Percentiles rank a stretch among this genome's conserved stretches.
These are phyloP conservation scores for Mycalesis mineus DNA, from an alignment of 2,888 invertebrate genomes.

Conservation along the genomic window DNA sequence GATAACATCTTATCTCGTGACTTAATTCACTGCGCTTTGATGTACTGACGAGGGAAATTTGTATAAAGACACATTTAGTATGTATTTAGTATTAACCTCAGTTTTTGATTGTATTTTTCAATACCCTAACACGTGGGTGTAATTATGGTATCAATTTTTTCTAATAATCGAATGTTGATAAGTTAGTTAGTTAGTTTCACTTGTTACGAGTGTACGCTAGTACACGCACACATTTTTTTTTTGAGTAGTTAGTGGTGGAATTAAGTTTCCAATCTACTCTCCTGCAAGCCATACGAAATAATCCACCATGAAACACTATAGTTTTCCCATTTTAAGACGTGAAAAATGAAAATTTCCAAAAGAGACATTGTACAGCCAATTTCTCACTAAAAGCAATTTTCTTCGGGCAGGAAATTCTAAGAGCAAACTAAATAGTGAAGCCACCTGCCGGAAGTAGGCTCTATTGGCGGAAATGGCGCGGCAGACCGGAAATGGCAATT, in stretches of 20 bases:
- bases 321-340: too few species aligned
- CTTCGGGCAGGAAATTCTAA: constrained; percentile 28
- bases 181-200: too few species aligned
- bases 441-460: constrained; percentile 60
- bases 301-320: too few species aligned
- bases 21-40: constrained; percentile 3
- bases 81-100: not conserved
- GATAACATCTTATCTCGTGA: constrained; percentile 17
- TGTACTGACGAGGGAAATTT: not conserved
- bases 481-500: constrained; percentile 66
- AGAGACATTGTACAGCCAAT: constrained; percentile 18
- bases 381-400: constrained; percentile 29
- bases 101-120: too few species aligned
- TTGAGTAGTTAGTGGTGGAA: too few species aligned
- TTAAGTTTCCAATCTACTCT: too few species aligned
- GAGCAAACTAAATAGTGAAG: constrained; percentile 59
- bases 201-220: too few species aligned
- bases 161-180: too few species aligned
- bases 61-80: not conserved
- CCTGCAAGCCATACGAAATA: too few species aligned
- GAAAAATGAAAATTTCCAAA: not conserved
- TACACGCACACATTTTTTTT: too few species aligned
- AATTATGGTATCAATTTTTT: too few species aligned
- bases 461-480: constrained; percentile 65
- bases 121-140: too few species aligned